Evolutionary conservation across 1,140 invertebrate species (phyloP), one percentile per base, ranked within the genome.

Genomic region (Drosophila obscura): DNA sequence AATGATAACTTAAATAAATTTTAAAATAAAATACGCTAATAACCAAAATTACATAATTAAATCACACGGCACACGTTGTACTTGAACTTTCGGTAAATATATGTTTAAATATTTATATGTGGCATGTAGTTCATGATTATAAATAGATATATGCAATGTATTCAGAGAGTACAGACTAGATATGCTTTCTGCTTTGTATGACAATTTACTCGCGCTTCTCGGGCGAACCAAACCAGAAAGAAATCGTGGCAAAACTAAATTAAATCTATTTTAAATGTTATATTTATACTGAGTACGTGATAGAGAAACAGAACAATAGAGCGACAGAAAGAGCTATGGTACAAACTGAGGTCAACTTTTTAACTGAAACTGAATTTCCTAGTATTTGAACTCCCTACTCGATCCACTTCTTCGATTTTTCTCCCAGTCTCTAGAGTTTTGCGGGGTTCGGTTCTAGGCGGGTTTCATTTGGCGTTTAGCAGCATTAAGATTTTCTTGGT

Each of bases 201-300:
- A 80, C 55, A 31, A 57, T 60, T 64, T 56, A 68, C 59, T 58
- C 65, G 61, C 77, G 58, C 82, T 49, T 76, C 57, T 67, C 53
- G 63, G 50, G 45, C 48, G 61, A 79, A 72, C 59, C 62, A 76
- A 77, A 85, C 69, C 60, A 72, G 58, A 78, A 80, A 71, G 58
- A 81, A 81, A 69, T 81, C 75, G 52, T 74, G 63, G 57, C 64
- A 81, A 84, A 51, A 65, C 82, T 85, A 85, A 82, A 78, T 69
- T 31, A 81, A 68, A 45, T 78, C 82, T 81, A 85, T 57, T 45
- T 41, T 63, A 67, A 46, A 84, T 87, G 73, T 81, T 43, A 49
- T 85, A 85, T 85, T 85, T 87, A 87, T 87, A 85, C 82, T 85
- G 81, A 84, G 51, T 44, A 65, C 75, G 57, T 74, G 44, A 61